Evolutionary conservation across 2,888 invertebrate genomes (phyloP).

Genomic region (Lithosia quadra): DNA sequence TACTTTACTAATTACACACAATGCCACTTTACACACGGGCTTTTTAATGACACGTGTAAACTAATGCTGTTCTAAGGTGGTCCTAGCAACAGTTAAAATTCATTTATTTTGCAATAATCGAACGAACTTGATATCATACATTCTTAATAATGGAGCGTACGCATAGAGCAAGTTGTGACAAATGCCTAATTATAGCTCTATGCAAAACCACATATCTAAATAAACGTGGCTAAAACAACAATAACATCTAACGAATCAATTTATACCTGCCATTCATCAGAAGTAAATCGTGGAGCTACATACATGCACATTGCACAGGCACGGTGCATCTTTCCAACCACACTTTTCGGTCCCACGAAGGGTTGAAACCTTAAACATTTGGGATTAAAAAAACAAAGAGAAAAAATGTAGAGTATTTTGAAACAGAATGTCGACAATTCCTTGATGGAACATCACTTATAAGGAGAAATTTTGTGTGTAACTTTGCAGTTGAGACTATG

Average conservation of each 20-base stretch:
- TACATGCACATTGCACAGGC: not conserved
- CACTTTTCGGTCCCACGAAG: not conserved
- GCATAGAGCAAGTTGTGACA: not conserved
- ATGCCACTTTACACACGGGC: not conserved
- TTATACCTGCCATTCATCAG: not conserved
- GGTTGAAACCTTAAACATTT: too few species aligned
- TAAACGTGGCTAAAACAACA: not conserved
- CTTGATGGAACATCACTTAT: too few species aligned
- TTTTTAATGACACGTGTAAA: not conserved
- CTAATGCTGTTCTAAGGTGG: not conserved
- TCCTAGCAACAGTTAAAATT: not conserved
- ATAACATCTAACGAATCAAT: conserved; percentile 2
- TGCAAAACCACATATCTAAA: not conserved
- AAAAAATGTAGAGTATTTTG: too few species aligned
- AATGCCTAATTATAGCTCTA: not conserved
- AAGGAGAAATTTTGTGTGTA: too few species aligned
- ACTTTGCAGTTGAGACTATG: too few species aligned
- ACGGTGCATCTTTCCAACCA: not conserved
- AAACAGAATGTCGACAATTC: too few species aligned
- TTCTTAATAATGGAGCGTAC: not conserved
- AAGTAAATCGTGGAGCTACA: not conserved
- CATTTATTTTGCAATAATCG: not conserved
- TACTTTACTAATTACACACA: not conserved
- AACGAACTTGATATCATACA: not conserved
- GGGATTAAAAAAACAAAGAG: too few species aligned